Base-by-base conservation (phyloP, 2,797 vertebrate species). In the Morus bassanus region DNA sequence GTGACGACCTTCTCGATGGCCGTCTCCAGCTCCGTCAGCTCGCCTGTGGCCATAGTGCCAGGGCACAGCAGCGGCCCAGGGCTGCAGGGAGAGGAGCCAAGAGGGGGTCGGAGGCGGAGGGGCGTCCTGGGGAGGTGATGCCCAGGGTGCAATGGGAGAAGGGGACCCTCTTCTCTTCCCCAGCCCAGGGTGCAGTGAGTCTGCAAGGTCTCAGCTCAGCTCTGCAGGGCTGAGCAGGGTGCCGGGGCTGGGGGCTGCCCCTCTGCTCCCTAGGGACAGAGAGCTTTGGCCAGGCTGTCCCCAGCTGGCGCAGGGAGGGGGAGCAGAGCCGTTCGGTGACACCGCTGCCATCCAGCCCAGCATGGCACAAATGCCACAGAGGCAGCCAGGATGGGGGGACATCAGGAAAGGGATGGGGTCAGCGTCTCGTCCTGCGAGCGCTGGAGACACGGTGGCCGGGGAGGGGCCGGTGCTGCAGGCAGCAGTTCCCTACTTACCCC, bases 1-100 rank as follows among this genome's bases (percentile, higher is more conserved):
- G 57, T 87, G 56, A 98, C 95, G 2, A 98, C 84, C 0, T 96
- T 98, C 74, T 98, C 97, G 1, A 98, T 98, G 85, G 98, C 98
- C 2, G 0, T 0, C 85, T 98, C 98, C 97, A 98, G 86, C 79
- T 98, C 98, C 0, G 97, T 98, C 89, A 92, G 77, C 31, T 84
- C 65, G 0, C 53, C 91, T 11, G 46, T 3, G 53, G 94, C 65
- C 91, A 96, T 92, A 67, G 59, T 14, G 10, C 28, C 2, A 10
- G 24, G 23, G 24, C 59, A 28, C 43, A 0, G 35, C 39, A 7
- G 24, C 1, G 2, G 27, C n/a, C 56, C 3, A 1, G 65, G 50
- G 79, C 70, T 65, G 53, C 67, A 2, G 54, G 74, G 56, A 82
- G 27, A 37, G 35, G 35, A 24, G 77, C 35, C 4, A 6, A 6